A percentile compares a stretch with the other conserved stretches of the same genome.
Conservation (phyloP, 2,113 vertebrate species). For the Gymnobelideus leadbeateri region DNA sequence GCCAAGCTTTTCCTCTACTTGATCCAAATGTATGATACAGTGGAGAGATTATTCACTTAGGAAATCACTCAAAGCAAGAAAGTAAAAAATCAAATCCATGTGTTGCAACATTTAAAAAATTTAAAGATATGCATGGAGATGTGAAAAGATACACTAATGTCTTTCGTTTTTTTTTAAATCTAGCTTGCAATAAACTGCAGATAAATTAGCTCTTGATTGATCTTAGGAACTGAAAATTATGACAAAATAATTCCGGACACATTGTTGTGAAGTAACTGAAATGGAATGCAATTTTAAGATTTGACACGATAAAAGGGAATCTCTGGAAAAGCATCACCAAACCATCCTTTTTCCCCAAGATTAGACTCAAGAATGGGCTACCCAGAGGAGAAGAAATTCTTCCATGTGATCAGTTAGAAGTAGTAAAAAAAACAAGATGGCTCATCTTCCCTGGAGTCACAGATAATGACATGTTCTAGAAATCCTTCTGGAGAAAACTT, state of each 20-base stretch:
- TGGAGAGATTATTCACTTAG: neutral
- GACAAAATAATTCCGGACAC: constrained; percentile 44
- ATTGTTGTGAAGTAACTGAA: neutral
- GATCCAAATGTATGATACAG: neutral
- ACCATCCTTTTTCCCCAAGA: constrained; percentile 10
- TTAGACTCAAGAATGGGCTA: constrained; percentile 31
- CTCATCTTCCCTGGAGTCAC: constrained; percentile 31
- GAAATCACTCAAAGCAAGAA: neutral
- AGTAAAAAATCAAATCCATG: neutral
- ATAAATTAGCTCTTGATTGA: constrained; percentile 47
- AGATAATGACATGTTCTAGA: constrained; percentile 38
- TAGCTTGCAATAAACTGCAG: constrained; percentile 2
- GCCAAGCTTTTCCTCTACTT: neutral
- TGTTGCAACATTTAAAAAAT: constrained; percentile 43
- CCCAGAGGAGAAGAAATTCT: constrained; percentile 35
- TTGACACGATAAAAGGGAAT: constrained; percentile 10
- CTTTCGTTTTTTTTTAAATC: neutral
- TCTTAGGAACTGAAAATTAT: constrained; percentile 30
- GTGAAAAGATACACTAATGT: constrained; percentile 18
- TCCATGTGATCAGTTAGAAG: constrained; percentile 38
- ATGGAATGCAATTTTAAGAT: constrained; percentile 26
- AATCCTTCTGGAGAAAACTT: constrained; percentile 38
- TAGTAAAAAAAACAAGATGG: neutral
- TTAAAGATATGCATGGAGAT: constrained; percentile 41
- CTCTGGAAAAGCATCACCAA: neutral